phyloP scores from a whole-genome alignment of 1,140 invertebrate species.

The Araneus ventricosus region DNA sequence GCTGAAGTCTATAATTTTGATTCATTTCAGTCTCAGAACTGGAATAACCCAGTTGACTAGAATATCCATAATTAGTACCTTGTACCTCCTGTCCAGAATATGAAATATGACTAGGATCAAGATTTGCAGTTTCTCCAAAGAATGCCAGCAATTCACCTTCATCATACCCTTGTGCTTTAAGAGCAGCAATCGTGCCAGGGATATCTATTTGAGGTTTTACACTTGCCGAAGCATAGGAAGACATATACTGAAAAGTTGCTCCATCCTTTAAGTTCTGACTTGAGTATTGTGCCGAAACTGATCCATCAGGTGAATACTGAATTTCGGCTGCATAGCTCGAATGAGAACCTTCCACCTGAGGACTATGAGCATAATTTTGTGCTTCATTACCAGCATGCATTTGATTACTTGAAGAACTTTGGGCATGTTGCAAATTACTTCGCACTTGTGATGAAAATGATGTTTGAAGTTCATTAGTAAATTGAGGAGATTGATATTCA shows the following conservation, averaged over 20 bases:
- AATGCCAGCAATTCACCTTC: background rate
- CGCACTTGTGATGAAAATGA: background rate
- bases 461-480: background rate
- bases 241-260: background rate
- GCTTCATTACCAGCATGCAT: background rate
- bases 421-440: background rate
- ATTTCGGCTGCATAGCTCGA: background rate
- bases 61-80: background rate
- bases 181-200: background rate
- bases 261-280: background rate
- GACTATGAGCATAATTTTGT: background rate
- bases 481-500: background rate
- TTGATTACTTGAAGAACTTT: background rate
- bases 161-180: constrained; percentile 1
- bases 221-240: background rate
- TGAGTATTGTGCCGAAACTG: background rate
- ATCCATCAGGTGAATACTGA: background rate
- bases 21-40: background rate
- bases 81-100: background rate
- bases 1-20: background rate
- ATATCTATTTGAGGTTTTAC: background rate
- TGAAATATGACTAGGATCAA: background rate
- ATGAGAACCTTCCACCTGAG: background rate
- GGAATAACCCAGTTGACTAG: background rate
- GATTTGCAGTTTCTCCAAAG: background rate